Evolutionary conservation across 1,140 invertebrate genomes (phyloP), one percentile per base, ranked within the genome.

Genomic region (Drosophila lini): DNA sequence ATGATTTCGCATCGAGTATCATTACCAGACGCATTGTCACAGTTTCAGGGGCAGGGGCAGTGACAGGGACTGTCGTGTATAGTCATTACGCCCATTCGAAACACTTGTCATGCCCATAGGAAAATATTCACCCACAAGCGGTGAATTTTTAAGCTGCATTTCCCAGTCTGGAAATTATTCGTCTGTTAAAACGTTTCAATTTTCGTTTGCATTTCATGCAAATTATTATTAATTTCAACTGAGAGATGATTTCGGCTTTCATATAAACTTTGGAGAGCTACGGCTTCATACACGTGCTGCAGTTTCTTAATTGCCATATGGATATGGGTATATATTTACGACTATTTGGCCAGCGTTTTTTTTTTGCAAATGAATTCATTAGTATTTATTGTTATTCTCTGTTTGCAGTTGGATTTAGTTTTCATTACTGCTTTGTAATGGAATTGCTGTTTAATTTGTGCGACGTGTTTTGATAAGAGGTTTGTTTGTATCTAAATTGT

Each of bases 301-400:
- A 40, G 31, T 16, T 34, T 34, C 1, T 47, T 47, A 53, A 74
- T 47, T 34, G 56, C 31, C 38, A 40, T 34, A 32, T 60, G 5
- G 61, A 61, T 73, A 44, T 40, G 32, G 19, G 1, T 10, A 32
- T 15, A 44, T 53, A 61, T 53, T 70, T 59, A 52, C 44, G 64
- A 56, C 34, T 53, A 47, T 56, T 70, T 71, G 52, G 16, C 42
- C 31, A 70, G 25, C 28, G 13, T n/a, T n/a, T n/a, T 50, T 70
- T 71, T 50, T 41, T 65, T 28, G 61, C 42, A 34, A 71, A 50
- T 48, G 42, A 61, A 73, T 61, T 73, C 67, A 61, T 73, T 73
- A 44, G 36, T 31, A 13, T 41, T 68, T 73, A 61, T 53, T 61
- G 28, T 47, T 38, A 42, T 38, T 45, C 22, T 25, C 25, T 40